phyloP scores from a whole-genome alignment of 2,888 invertebrate genomes.

The Notodonta dromedarius region DNA sequence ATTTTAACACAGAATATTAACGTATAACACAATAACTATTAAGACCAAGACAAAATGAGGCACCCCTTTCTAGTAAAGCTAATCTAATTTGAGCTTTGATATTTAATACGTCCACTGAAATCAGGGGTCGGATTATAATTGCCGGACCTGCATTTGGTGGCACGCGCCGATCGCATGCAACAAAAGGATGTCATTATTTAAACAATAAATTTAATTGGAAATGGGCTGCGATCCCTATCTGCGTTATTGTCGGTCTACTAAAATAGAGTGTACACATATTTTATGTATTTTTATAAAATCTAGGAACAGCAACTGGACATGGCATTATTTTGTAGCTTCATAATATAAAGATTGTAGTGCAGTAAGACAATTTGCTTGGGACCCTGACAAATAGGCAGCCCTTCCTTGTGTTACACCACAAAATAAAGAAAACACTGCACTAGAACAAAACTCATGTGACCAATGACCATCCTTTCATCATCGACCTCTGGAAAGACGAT shows the following conservation, averaged over 20 bases:
- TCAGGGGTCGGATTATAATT: not conserved
- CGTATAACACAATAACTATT: not conserved
- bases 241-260: slow-evolving; percentile 20
- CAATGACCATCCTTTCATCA: too few relatives aligned
- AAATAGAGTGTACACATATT: slow-evolving; percentile 13
- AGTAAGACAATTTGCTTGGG: too few relatives aligned
- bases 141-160: slow-evolving; percentile 13
- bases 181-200: slow-evolving; percentile 67
- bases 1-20: not conserved
- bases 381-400: too few relatives aligned
- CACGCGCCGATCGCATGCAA: slow-evolving; percentile 59
- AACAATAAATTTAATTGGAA: slow-evolving; percentile 75
- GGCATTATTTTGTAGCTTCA: too few relatives aligned
- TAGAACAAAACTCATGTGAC: too few relatives aligned
- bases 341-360: too few relatives aligned
- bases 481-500: too few relatives aligned
- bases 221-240: slow-evolving; percentile 42
- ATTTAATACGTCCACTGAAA: slow-evolving; percentile 3
- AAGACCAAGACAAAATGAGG: not conserved
- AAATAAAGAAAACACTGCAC: too few relatives aligned
- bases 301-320: too few relatives aligned
- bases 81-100: slow-evolving; percentile 10
- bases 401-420: too few relatives aligned
- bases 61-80: not conserved
- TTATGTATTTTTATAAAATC: not conserved